phyloP scores from a whole-genome alignment of 2,797 vertebrate species.

The Lophius americanus region DNA sequence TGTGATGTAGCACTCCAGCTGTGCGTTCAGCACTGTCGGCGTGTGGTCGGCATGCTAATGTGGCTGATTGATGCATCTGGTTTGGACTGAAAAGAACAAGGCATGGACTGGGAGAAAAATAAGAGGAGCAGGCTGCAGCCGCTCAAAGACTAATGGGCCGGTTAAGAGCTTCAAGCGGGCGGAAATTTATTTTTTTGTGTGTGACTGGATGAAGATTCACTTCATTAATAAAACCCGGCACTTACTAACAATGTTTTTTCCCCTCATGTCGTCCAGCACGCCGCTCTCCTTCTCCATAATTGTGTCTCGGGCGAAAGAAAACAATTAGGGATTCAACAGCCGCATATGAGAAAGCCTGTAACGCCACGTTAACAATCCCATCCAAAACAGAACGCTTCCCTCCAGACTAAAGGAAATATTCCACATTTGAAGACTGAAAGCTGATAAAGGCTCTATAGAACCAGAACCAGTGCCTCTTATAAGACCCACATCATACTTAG shows the following conservation, averaged over 20 bases:
- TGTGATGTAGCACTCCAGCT: slow-evolving; percentile 73
- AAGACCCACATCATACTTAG: no score
- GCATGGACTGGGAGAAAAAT: slow-evolving; percentile 10
- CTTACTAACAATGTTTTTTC: slow-evolving; percentile 62
- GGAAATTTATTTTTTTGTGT: slow-evolving; percentile 79
- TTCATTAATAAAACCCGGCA: slow-evolving; percentile 79
- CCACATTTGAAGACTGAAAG: neutral
- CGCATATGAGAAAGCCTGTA: neutral
- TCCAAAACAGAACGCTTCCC: slow-evolving; percentile 1
- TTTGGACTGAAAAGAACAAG: slow-evolving; percentile 51
- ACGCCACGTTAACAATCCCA: neutral
- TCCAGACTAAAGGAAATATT: neutral
- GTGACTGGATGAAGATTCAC: slow-evolving; percentile 82
- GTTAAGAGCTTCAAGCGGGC: slow-evolving; percentile 78
- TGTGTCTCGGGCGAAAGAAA: slow-evolving; percentile 47
- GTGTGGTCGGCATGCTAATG: slow-evolving; percentile 66
- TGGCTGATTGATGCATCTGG: slow-evolving; percentile 72
- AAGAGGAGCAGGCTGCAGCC: slow-evolving; percentile 47
- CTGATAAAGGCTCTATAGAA: neutral
- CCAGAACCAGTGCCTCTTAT: no score
- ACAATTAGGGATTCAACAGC: slow-evolving; percentile 30
- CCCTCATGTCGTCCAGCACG: slow-evolving; percentile 33
- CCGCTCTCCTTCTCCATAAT: slow-evolving; percentile 46
- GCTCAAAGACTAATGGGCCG: slow-evolving; percentile 80
- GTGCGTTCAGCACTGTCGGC: slow-evolving; percentile 50